Evolutionary conservation across 2,888 invertebrate species (phyloP).

Genomic region (Zaprionus lineosus): DNA sequence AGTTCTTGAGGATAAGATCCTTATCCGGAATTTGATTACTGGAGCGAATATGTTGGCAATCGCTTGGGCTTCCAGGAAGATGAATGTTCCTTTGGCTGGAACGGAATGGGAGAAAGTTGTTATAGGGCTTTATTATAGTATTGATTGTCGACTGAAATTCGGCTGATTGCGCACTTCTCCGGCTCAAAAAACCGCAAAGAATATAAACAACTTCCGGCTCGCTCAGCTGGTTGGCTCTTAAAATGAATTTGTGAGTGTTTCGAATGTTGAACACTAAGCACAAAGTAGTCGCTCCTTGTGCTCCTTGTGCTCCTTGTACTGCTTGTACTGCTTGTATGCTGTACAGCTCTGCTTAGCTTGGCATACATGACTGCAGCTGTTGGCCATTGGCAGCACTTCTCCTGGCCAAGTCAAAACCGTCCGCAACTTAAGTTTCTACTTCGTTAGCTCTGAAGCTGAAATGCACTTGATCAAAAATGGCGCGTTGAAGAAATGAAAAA

Average conservation of each 20-base stretch:
- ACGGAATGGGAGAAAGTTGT: no score
- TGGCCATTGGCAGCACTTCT: slow-evolving; percentile 8
- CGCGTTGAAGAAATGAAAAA: slow-evolving; percentile 38
- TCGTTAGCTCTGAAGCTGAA: slow-evolving; percentile 62
- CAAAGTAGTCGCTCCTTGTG: background rate
- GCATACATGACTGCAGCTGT: slow-evolving; percentile 21
- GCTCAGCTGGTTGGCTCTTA: no score
- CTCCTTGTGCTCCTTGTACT: background rate
- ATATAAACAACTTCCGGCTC: background rate
- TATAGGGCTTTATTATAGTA: no score
- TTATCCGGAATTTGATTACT: slow-evolving; percentile 38
- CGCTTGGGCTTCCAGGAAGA: no score
- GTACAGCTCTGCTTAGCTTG: no score
- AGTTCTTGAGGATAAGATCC: slow-evolving; percentile 38
- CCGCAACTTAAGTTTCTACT: slow-evolving; percentile 65
- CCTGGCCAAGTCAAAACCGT: slow-evolving; percentile 18
- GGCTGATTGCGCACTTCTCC: no score
- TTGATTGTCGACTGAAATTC: no score
- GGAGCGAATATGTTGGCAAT: slow-evolving; percentile 34
- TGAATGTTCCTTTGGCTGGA: no score
- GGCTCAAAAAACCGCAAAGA: no score
- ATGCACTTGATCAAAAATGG: slow-evolving; percentile 74
- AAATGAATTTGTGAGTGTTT: no score
- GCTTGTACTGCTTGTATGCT: no score
- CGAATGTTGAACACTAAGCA: no score